Conservation (phyloP, 37 sponge, comb jelly and placozoan genomes). For the Ianthella basta region DNA sequence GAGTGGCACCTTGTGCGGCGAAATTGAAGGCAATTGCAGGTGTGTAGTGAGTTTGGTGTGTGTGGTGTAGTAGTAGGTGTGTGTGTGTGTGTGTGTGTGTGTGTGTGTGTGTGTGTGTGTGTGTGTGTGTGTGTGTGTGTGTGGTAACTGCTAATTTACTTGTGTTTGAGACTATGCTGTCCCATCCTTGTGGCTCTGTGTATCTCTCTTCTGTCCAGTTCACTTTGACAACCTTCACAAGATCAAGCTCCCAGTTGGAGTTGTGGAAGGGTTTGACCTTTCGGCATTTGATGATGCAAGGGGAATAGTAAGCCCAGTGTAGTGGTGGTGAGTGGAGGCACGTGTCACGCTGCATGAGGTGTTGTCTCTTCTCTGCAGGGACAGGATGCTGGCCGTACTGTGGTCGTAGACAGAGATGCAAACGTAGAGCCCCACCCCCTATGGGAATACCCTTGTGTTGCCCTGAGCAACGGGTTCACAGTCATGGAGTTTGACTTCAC, state of each 20-base stretch:
- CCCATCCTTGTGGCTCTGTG: too few relatives aligned
- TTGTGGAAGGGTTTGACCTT: conserved; percentile 73
- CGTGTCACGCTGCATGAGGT: too few relatives aligned
- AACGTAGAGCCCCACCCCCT: conserved; percentile 66
- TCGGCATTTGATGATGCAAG: conserved; percentile 63
- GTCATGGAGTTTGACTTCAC: conserved; percentile 80
- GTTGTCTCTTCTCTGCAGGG: not conserved
- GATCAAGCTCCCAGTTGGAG: conserved; percentile 61
- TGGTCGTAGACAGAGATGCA: not conserved
- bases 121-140: conserved; percentile 15
- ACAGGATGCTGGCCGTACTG: not conserved
- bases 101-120: not conserved
- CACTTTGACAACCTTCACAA: conserved; percentile 67
- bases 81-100: not conserved
- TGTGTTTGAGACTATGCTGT: not conserved
- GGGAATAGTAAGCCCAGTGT: not conserved
- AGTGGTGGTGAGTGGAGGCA: too few relatives aligned
- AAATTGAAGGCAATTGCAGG: conserved; percentile 72
- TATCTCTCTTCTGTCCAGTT: conserved; percentile 40
- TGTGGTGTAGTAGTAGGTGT: too few relatives aligned
- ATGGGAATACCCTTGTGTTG: conserved; percentile 82
- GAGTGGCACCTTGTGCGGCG: conserved; percentile 46
- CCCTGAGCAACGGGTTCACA: conserved; percentile 40
- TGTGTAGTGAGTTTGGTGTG: not conserved
- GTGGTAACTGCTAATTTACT: not conserved